Percentiles rank a stretch among this genome's conserved stretches.
Conservation (phyloP, 2,113 vertebrate species). For the Eupsittula cactorum region DNA sequence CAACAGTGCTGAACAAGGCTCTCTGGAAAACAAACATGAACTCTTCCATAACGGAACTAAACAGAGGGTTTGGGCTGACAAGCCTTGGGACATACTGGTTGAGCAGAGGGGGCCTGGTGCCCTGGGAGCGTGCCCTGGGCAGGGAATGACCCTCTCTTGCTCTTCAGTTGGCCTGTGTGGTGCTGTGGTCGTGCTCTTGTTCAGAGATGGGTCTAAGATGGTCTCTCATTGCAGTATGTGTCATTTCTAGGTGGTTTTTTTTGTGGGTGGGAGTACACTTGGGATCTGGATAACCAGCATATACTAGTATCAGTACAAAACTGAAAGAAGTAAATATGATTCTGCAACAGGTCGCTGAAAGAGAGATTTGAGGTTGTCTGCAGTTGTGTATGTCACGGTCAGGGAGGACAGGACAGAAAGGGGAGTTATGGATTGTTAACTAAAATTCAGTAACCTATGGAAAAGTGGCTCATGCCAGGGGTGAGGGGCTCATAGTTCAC, state of each 20-base stretch:
- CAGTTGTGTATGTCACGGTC: background rate
- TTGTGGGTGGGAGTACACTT: background rate
- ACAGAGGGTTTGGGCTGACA: background rate
- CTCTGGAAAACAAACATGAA: accelerated
- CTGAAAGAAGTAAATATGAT: background rate
- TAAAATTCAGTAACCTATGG: accelerated
- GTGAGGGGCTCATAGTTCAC: background rate
- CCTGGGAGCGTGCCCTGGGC: background rate
- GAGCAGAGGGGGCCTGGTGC: too few relatives aligned
- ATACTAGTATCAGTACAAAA: background rate
- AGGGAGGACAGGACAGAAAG: background rate
- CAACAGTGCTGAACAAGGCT: background rate
- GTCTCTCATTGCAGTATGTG: accelerated
- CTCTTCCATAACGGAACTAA: background rate
- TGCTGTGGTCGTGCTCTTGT: background rate
- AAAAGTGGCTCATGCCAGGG: accelerated
- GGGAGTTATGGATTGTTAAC: background rate
- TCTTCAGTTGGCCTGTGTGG: background rate
- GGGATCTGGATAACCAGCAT: background rate
- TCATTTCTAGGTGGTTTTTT: background rate
- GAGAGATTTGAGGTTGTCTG: background rate
- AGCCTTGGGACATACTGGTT: background rate
- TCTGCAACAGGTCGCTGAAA: background rate
- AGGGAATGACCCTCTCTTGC: too few relatives aligned
- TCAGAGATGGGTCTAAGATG: background rate